Evolutionary conservation across 2,888 invertebrate species (phyloP).

Genomic region (Perithous albicinctus): DNA sequence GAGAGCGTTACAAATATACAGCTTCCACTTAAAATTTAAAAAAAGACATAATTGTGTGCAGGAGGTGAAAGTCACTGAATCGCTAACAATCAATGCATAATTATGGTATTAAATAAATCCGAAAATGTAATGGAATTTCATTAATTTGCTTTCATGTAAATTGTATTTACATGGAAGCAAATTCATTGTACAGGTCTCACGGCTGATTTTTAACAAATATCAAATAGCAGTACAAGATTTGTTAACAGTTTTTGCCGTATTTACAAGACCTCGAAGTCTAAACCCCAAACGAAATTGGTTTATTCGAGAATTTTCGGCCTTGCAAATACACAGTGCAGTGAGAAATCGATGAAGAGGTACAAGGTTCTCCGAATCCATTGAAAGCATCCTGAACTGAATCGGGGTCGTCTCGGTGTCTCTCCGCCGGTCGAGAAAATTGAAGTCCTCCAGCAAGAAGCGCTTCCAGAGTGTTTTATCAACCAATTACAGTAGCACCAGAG

Average conservation of each 20-base stretch:
- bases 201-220: no score
- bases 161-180: no score
- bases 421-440: conserved; percentile 44
- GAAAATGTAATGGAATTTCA: no score
- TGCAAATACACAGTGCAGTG: not conserved
- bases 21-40: no score
- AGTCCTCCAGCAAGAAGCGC: conserved; percentile 62
- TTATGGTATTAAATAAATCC: no score
- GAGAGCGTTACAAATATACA: no score
- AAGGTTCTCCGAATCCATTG: conserved; percentile 29
- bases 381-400: conserved; percentile 38
- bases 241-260: not conserved
- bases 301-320: not conserved
- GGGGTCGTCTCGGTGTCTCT: conserved; percentile 51
- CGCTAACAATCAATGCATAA: no score
- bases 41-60: no score
- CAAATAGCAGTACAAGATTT: no score
- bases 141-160: no score
- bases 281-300: not conserved
- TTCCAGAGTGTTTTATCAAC: conserved; percentile 75
- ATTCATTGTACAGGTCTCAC: no score
- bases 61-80: no score
- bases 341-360: conserved; percentile 20
- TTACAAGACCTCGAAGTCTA: not conserved
- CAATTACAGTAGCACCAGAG: conserved; percentile 73